Evolutionary conservation across 2,888 invertebrate species (phyloP).

Genomic region (Phyllotreta striolata): DNA sequence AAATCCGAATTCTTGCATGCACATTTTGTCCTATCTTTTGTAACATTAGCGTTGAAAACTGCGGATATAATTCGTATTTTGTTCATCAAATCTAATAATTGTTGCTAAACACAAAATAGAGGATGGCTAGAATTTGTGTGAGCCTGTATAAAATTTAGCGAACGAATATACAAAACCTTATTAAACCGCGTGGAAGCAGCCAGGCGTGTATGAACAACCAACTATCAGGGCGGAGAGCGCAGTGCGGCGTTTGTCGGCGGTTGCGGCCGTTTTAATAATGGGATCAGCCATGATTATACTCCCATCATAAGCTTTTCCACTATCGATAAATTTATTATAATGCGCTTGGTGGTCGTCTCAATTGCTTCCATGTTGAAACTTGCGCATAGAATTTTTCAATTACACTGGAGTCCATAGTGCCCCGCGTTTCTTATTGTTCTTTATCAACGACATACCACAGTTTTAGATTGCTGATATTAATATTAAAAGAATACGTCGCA

Average conservation of each 20-base stretch:
- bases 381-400: too few species aligned
- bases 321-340: slow-evolving; percentile 56
- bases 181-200: slow-evolving; percentile 41
- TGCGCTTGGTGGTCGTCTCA: slow-evolving; percentile 17
- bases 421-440: too few species aligned
- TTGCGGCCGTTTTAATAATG: slow-evolving; percentile 59
- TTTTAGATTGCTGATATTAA: too few species aligned
- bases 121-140: not conserved
- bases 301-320: slow-evolving; percentile 59
- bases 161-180: slow-evolving; percentile 37
- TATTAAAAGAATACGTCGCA: too few species aligned
- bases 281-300: slow-evolving; percentile 61
- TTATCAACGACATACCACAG: too few species aligned
- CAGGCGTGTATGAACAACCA: slow-evolving; percentile 36
- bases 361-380: slow-evolving; percentile 3
- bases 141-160: slow-evolving; percentile 14
- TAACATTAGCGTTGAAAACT: too few species aligned
- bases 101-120: too few species aligned
- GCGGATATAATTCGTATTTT: too few species aligned
- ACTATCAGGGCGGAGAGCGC: slow-evolving; percentile 40
- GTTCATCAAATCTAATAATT: too few species aligned
- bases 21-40: too few species aligned
- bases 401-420: too few species aligned
- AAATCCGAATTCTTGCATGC: too few species aligned
- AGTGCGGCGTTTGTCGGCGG: slow-evolving; percentile 50